A percentile compares a stretch with the other conserved stretches of the same genome.
Evolutionary conservation across 2,113 vertebrate genomes (phyloP).

Genomic region (Setophaga coronata): DNA sequence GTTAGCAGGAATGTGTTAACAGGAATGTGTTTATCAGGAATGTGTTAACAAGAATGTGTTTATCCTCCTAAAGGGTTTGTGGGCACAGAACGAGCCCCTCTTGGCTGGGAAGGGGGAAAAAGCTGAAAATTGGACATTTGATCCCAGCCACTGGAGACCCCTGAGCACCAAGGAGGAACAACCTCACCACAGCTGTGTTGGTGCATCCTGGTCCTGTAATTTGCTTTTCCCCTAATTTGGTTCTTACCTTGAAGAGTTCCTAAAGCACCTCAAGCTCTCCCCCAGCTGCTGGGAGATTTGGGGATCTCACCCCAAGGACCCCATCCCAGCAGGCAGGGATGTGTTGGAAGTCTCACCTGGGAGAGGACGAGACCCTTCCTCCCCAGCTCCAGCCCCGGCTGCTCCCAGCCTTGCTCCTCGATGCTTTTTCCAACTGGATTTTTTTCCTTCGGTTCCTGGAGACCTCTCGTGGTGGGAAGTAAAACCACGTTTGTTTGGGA

Average conservation of each 20-base stretch:
- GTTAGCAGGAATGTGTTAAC: no score
- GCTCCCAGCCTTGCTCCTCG: neutral
- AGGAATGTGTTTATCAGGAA: neutral
- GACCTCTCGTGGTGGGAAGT: conserved; percentile 37
- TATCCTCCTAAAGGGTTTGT: no score
- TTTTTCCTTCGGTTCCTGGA: neutral
- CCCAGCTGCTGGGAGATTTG: neutral
- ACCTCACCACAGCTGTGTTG: neutral
- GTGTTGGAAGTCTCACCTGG: accelerated
- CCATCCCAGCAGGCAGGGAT: no score
- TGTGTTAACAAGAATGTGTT: neutral
- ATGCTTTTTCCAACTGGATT: accelerated
- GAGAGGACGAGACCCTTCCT: neutral
- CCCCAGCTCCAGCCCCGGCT: accelerated
- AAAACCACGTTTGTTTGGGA: neutral
- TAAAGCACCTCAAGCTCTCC: neutral
- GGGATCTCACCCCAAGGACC: neutral
- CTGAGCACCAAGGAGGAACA: accelerated
- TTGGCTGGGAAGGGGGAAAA: neutral
- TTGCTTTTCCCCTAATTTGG: neutral
- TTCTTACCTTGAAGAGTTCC: neutral
- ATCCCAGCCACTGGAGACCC: neutral
- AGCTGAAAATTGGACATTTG: neutral
- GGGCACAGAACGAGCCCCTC: neutral
- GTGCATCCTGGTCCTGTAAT: neutral